phyloP scores from a whole-genome alignment of 1,140 invertebrate species.

The Trachymyrmex cornetzi region DNA sequence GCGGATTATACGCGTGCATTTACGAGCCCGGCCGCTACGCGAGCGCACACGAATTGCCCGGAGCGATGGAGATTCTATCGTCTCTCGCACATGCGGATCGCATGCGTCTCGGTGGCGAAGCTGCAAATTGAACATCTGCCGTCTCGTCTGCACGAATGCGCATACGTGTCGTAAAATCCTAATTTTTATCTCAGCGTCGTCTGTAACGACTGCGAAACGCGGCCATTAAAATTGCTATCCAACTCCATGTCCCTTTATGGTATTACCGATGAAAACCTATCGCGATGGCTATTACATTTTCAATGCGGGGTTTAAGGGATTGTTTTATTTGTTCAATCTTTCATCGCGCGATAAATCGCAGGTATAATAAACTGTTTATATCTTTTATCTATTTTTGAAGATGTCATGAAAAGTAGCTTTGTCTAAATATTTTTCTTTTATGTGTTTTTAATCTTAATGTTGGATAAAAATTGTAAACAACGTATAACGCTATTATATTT shows the following conservation, averaged over 20 bases:
- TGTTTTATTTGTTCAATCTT: background rate
- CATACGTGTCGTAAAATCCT: constrained; percentile 41
- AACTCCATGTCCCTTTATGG: constrained; percentile 22
- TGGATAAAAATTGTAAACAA: background rate
- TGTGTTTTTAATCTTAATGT: background rate
- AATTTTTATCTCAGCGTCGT: constrained; percentile 38
- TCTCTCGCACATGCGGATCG: constrained; percentile 16
- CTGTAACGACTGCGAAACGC: constrained; percentile 37
- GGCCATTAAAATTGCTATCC: constrained; percentile 44
- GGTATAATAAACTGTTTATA: background rate
- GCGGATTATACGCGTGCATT: constrained; percentile 66
- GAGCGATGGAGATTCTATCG: constrained; percentile 66
- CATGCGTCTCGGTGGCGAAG: constrained; percentile 57
- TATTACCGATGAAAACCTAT: constrained; percentile 33
- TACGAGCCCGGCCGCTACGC: constrained; percentile 34
- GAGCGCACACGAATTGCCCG: constrained; percentile 40
- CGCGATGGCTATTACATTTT: constrained; percentile 18
- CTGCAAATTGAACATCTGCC: constrained; percentile 62
- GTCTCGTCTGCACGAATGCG: constrained; percentile 47
- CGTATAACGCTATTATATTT: background rate
- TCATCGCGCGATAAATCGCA: background rate
- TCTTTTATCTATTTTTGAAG: background rate
- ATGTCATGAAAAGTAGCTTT: background rate
- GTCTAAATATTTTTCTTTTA: background rate
- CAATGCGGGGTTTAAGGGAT: constrained; percentile 9